Conservation (phyloP, 1,140 invertebrate genomes). For the Arion vulgaris region DNA sequence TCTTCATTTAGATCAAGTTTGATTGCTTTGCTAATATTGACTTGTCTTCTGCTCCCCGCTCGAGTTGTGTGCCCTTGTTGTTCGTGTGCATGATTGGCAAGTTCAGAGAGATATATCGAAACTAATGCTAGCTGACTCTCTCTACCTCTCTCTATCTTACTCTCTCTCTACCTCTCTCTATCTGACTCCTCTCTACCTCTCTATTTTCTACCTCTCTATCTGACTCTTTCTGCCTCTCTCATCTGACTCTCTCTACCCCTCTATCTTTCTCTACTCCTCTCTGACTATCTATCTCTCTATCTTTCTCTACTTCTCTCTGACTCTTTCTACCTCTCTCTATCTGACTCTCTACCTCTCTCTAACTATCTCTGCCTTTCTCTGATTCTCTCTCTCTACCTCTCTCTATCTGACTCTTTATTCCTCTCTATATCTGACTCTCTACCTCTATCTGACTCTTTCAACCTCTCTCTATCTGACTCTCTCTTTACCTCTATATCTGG, state of each 20-base stretch:
- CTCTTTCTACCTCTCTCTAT: neutral
- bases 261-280: neutral
- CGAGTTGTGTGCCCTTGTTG: too few species aligned
- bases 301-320: neutral
- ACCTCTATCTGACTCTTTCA: neutral
- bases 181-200: too few species aligned
- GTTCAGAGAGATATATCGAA: too few species aligned
- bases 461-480: neutral
- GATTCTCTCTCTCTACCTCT: neutral
- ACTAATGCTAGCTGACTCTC: too few species aligned
- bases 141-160: neutral
- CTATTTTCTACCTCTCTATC: too few species aligned
- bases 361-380: neutral
- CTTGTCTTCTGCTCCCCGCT: too few species aligned
- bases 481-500: constrained; percentile 1
- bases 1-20: too few species aligned
- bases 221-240: neutral
- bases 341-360: neutral
- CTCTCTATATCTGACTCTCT: neutral
- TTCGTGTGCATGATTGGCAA: too few species aligned
- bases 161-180: too few species aligned
- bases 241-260: neutral
- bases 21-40: too few species aligned
- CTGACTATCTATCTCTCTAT: constrained; percentile 6
- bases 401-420: neutral